A percentile compares a stretch with the other conserved stretches of the same genome.
These are phyloP conservation scores for Danio kyathit DNA, from an alignment of 2,797 vertebrate species.

Conservation along the genomic window DNA sequence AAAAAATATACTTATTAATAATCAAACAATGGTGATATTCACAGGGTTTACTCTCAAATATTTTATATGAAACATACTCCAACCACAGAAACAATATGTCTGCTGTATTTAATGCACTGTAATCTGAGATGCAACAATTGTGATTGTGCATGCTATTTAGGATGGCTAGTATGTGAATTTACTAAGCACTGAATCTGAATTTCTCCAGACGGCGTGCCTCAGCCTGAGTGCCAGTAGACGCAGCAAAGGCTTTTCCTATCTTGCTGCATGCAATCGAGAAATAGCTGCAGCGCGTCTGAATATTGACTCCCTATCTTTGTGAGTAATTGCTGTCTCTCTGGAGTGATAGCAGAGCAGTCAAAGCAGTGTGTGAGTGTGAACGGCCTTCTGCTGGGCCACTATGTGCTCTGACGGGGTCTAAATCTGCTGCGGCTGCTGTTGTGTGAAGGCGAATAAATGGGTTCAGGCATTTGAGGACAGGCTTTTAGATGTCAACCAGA, in stretches of 20 bases:
- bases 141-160: not conserved
- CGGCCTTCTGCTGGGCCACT: not conserved
- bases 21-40: too few relatives aligned
- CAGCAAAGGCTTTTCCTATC: constrained; percentile 6
- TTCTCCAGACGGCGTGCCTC: not conserved
- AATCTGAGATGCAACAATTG: not conserved
- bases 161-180: not conserved
- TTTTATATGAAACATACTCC: too few relatives aligned
- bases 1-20: too few relatives aligned
- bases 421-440: constrained; percentile 17
- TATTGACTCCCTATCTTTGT: constrained; percentile 30
- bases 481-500: constrained; percentile 31
- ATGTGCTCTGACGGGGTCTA: not conserved
- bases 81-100: not conserved
- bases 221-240: not conserved
- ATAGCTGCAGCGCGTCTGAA: constrained; percentile 6
- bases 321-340: constrained; percentile 25
- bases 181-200: not conserved
- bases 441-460: constrained; percentile 24
- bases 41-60: too few relatives aligned
- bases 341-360: not conserved
- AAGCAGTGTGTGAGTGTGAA: not conserved
- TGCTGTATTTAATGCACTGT: not conserved
- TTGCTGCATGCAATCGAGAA: not conserved
- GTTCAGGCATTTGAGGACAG: constrained; percentile 12